Evolutionary conservation across 2,113 vertebrate species (phyloP).

Genomic region (Pelobates fuscus): DNA sequence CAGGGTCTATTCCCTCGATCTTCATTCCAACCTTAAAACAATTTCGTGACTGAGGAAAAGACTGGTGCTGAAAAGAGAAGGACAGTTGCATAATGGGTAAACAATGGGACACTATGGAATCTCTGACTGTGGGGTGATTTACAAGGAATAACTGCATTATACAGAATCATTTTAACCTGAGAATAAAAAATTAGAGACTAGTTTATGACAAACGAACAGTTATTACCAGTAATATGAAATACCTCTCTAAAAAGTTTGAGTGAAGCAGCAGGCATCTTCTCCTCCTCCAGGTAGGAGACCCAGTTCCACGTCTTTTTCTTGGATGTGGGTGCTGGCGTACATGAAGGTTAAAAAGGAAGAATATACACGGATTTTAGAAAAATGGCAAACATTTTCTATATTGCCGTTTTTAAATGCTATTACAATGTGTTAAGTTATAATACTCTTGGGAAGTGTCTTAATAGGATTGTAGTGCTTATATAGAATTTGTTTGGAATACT

Average conservation of each 20-base stretch:
- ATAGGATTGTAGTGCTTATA: too few relatives aligned
- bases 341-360: neutral
- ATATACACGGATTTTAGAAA: too few relatives aligned
- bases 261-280: slow-evolving; percentile 83
- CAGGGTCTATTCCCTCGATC: slow-evolving; percentile 91
- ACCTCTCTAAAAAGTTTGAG: slow-evolving; percentile 97
- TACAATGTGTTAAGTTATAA: too few relatives aligned
- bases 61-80: slow-evolving; percentile 79
- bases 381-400: too few relatives aligned
- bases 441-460: too few relatives aligned
- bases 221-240: slow-evolving; percentile 12
- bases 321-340: slow-evolving; percentile 67
- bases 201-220: neutral
- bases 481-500: too few relatives aligned
- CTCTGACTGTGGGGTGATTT: too few relatives aligned
- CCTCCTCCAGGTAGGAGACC: slow-evolving; percentile 93
- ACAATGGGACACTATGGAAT: neutral
- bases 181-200: too few relatives aligned
- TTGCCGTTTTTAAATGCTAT: too few relatives aligned
- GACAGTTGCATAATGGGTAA: neutral
- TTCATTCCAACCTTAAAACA: slow-evolving; percentile 96
- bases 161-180: too few relatives aligned
- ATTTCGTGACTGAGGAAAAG: slow-evolving; percentile 93
- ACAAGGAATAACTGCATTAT: too few relatives aligned
- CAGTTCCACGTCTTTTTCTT: slow-evolving; percentile 96